A percentile compares a stretch with the other conserved stretches of the same genome.
phyloP scores from a whole-genome alignment of 2,113 vertebrate genomes.

The Fulica atra region DNA sequence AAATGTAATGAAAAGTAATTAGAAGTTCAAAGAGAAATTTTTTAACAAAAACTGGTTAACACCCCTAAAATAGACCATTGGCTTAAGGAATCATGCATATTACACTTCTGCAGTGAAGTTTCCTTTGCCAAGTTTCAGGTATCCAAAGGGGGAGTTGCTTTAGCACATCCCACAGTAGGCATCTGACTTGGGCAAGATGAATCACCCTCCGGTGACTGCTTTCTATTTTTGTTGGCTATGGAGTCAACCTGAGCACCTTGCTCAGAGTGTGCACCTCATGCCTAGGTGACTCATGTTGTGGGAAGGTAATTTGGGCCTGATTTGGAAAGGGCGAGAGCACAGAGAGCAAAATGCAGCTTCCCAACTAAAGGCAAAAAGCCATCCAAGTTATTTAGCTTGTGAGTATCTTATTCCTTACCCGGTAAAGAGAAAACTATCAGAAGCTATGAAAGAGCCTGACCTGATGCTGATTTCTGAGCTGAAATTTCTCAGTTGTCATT shows the following conservation, averaged over 20 bases:
- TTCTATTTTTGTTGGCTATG: neutral
- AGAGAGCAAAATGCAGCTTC: neutral
- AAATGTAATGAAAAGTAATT: constrained; percentile 5
- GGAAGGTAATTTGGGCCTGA: neutral
- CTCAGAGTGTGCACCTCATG: neutral
- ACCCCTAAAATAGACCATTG: neutral
- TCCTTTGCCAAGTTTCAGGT: neutral
- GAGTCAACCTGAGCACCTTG: neutral
- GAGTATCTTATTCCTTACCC: neutral
- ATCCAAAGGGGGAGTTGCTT: neutral
- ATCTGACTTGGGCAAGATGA: neutral
- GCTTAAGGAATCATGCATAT: neutral
- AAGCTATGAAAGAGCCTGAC: neutral
- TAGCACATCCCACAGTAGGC: neutral
- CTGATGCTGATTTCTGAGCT: neutral
- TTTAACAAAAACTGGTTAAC: neutral
- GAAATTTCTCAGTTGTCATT: neutral
- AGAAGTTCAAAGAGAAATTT: neutral
- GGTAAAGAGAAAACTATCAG: neutral
- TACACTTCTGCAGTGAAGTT: neutral
- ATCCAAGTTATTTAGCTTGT: neutral
- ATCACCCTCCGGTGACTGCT: neutral
- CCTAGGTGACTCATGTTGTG: neutral
- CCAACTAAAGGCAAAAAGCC: neutral
- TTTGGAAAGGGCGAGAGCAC: neutral